phyloP scores from a whole-genome alignment of 2,113 vertebrate genomes.

The Ceyx cyanopectus region DNA sequence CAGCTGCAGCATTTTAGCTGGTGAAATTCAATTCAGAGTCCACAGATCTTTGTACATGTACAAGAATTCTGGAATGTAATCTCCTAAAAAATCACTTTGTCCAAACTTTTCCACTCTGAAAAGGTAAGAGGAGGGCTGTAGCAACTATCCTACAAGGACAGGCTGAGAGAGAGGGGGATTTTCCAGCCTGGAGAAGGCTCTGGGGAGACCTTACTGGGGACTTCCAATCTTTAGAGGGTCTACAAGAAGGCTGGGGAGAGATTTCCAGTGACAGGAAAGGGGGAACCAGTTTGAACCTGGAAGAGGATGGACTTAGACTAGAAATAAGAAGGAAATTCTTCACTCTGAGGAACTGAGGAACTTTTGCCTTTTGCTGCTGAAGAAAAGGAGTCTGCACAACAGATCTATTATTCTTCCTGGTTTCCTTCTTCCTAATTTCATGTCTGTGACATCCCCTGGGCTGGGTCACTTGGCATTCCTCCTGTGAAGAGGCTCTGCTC shows the following conservation, averaged over 20 bases:
- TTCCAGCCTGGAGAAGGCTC: too few species aligned
- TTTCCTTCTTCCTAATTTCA: neutral
- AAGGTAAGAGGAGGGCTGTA: neutral
- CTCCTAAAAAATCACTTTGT: neutral
- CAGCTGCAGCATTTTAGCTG: neutral
- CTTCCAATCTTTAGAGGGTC: too few species aligned
- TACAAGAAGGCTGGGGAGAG: too few species aligned
- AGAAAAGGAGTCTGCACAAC: neutral
- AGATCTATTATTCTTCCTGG: neutral
- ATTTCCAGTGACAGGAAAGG: too few species aligned
- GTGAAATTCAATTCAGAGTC: neutral
- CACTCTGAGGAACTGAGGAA: neutral
- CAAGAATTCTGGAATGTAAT: neutral
- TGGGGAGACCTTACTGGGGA: too few species aligned
- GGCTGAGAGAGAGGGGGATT: too few species aligned
- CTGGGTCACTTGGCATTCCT: neutral
- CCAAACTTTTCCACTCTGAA: neutral
- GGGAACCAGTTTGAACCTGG: too few species aligned
- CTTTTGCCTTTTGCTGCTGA: neutral
- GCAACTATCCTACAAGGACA: too few species aligned
- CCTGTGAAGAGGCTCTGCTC: neutral
- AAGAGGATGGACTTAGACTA: too few species aligned
- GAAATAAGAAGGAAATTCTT: too few species aligned
- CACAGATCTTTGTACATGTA: neutral
- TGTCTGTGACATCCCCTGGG: neutral